phyloP scores from a whole-genome alignment of 2,797 vertebrate genomes.

The Siniperca undulata region DNA sequence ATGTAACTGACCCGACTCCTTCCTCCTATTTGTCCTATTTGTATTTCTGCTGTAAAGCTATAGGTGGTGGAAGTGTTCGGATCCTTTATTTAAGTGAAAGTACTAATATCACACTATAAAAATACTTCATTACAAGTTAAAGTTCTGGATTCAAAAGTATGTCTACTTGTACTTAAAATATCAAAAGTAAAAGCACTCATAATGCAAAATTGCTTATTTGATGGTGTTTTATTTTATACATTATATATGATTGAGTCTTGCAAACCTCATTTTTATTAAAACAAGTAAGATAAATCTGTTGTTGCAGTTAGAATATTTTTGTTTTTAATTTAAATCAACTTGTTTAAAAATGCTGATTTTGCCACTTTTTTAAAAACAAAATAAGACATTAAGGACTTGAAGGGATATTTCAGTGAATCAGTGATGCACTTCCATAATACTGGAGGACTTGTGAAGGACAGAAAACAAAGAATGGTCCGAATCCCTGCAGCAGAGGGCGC shows the following conservation, averaged over 20 bases:
- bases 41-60: no score
- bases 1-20: no score
- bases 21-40: no score
- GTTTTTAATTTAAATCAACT: no score
- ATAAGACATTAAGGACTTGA: not conserved
- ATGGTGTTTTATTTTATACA: not conserved
- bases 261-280: no score
- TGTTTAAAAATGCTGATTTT: not conserved
- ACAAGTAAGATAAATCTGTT: no score
- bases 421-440: not conserved
- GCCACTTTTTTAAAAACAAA: no score
- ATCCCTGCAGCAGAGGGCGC: constrained; percentile 7
- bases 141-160: not conserved
- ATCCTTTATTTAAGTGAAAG: not conserved
- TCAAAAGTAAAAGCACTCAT: not conserved
- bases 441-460: not conserved
- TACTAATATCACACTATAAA: not conserved
- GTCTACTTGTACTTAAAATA: no score
- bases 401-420: not conserved
- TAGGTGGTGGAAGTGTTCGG: no score
- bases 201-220: not conserved
- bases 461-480: not conserved
- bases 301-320: no score
- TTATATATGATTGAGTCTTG: not conserved
- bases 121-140: not conserved